Evolutionary conservation across 2,113 vertebrate genomes (phyloP).

Genomic region (Microtus ochrogaster): DNA sequence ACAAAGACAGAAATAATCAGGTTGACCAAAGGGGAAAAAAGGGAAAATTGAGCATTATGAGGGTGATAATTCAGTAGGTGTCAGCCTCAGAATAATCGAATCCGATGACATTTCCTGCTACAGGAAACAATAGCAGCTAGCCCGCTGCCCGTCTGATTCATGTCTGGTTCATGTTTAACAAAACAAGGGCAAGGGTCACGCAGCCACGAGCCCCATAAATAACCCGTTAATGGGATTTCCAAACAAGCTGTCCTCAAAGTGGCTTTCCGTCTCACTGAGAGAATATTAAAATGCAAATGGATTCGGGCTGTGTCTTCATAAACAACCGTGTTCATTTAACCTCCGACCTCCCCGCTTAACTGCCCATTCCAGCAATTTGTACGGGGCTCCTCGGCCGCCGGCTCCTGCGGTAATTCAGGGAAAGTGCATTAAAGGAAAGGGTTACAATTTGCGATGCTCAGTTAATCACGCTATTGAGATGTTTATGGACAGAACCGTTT

Average conservation of each 20-base stretch:
- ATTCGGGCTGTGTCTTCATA: slow-evolving; percentile 99
- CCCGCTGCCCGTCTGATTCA: slow-evolving; percentile 92
- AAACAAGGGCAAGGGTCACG: slow-evolving; percentile 98
- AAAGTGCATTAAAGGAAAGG: slow-evolving; percentile 83
- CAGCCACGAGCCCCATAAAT: slow-evolving; percentile 99
- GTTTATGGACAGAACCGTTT: slow-evolving; percentile 73
- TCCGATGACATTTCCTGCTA: slow-evolving; percentile 97
- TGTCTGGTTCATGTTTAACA: slow-evolving; percentile 99
- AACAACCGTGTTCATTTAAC: slow-evolving; percentile 99
- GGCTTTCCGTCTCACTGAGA: slow-evolving; percentile 90
- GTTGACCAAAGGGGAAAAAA: slow-evolving; percentile 86
- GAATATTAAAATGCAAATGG: slow-evolving; percentile 99
- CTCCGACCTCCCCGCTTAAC: slow-evolving; percentile 96
- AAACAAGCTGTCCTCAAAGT: slow-evolving; percentile 97
- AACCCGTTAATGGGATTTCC: slow-evolving; percentile 99
- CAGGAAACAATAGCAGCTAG: slow-evolving; percentile 96
- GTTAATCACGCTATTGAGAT: slow-evolving; percentile 90
- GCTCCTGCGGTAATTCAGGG: slow-evolving; percentile 82
- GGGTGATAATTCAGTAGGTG: slow-evolving; percentile 89
- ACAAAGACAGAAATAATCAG: slow-evolving; percentile 88
- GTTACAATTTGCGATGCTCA: slow-evolving; percentile 89
- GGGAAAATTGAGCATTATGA: slow-evolving; percentile 89
- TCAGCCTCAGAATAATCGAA: slow-evolving; percentile 94
- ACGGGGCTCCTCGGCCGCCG: slow-evolving; percentile 86
- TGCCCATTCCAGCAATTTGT: slow-evolving; percentile 99